Evolutionary conservation across 2,888 invertebrate genomes (phyloP).

Genomic region (Brenthis daphne): DNA sequence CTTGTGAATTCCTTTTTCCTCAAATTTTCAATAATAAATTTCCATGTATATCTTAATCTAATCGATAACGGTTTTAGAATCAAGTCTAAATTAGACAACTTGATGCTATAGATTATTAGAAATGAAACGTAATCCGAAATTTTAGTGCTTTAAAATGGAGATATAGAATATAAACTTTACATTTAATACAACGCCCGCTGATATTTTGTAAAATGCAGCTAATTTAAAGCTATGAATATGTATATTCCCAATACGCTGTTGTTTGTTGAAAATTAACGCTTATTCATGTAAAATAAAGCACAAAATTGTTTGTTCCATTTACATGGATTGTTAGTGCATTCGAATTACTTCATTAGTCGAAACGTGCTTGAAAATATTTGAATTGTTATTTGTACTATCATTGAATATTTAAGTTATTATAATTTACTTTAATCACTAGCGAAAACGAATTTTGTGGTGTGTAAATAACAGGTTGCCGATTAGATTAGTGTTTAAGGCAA

Average conservation of each 20-base stretch:
- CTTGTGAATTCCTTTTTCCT: no score
- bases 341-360: slow-evolving; percentile 26
- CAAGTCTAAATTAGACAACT: no score
- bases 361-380: slow-evolving; percentile 18
- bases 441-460: background rate
- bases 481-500: background rate
- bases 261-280: slow-evolving; percentile 16
- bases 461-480: background rate
- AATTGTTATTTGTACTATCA: slow-evolving; percentile 9
- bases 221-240: slow-evolving; percentile 5
- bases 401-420: background rate
- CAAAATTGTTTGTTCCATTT: slow-evolving; percentile 9
- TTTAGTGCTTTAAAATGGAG: no score
- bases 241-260: background rate
- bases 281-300: slow-evolving; percentile 13
- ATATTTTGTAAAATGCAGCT: slow-evolving; percentile 2
- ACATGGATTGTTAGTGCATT: slow-evolving; percentile 16
- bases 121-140: no score
- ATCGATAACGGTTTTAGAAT: no score
- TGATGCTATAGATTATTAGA: no score
- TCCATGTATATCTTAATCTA: no score
- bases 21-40: no score
- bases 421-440: slow-evolving; percentile 2
- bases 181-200: background rate
- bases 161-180: no score